Evolutionary conservation across 2,888 invertebrate genomes (phyloP).

Genomic region (Trachelus iudaicus): DNA sequence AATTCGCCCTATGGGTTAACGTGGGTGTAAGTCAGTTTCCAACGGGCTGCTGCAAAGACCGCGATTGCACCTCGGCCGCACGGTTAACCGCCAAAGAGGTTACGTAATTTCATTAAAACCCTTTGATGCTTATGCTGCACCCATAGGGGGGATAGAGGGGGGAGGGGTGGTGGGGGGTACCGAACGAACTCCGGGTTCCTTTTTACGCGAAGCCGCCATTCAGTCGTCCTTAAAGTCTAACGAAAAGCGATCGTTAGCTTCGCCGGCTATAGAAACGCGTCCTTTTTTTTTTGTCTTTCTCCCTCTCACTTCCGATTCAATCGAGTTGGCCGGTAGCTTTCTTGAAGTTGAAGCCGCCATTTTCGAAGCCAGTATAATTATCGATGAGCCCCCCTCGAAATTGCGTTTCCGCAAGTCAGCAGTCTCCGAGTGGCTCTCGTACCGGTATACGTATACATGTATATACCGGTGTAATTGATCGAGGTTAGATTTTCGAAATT

Average conservation of each 20-base stretch:
- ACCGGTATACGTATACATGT: no score
- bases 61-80: slow-evolving; percentile 42
- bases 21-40: neutral
- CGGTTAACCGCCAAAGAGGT: slow-evolving; percentile 44
- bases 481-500: neutral
- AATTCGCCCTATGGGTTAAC: neutral
- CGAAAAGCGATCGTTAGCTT: neutral
- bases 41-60: slow-evolving; percentile 33
- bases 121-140: slow-evolving; percentile 32
- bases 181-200: neutral
- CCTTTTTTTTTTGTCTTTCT: neutral
- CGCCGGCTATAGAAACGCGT: neutral
- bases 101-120: slow-evolving; percentile 55
- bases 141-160: no score
- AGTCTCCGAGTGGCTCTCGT: neutral
- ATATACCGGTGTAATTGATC: neutral
- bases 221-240: neutral
- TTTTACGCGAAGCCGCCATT: neutral
- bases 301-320: neutral
- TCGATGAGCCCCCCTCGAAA: neutral
- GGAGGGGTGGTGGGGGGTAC: neutral
- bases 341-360: neutral
- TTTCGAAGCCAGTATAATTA: neutral
- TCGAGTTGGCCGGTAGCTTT: neutral
- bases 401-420: neutral